Percentiles rank a stretch among this genome's conserved stretches.
These are phyloP conservation scores for Crenuchus spilurus DNA, from an alignment of 2,797 vertebrate genomes.

Conservation along the genomic window DNA sequence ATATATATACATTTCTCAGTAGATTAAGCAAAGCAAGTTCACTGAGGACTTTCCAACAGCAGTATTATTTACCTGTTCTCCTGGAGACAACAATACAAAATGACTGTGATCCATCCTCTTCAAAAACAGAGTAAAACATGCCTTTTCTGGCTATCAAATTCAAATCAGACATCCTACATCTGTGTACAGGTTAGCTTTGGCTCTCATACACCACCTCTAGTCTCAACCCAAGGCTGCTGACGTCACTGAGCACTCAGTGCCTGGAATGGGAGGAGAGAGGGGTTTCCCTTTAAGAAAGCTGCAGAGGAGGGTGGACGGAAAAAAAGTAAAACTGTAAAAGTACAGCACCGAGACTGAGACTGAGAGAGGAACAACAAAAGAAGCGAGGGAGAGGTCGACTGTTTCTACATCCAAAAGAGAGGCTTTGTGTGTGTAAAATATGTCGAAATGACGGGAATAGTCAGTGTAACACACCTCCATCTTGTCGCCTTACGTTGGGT, in stretches of 20 bases:
- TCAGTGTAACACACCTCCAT: neutral
- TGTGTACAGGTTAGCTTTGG: neutral
- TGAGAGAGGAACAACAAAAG: slow-evolving; percentile 5
- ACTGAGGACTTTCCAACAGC: too few species aligned
- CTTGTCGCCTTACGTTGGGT: neutral
- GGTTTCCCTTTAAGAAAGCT: neutral
- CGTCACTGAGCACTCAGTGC: neutral
- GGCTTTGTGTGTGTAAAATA: neutral
- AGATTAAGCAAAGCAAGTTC: too few species aligned
- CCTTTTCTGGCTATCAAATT: too few species aligned
- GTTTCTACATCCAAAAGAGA: neutral
- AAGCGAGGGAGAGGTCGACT: neutral
- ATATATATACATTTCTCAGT: too few species aligned
- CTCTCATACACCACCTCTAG: too few species aligned
- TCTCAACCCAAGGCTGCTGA: neutral
- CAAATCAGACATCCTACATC: too few species aligned
- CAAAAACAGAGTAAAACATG: too few species aligned
- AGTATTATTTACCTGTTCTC: too few species aligned
- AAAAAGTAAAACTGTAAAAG: neutral
- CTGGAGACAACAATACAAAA: too few species aligned
- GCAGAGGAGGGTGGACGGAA: neutral
- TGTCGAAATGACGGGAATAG: neutral
- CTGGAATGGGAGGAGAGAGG: slow-evolving; percentile 17
- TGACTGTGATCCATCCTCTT: too few species aligned
- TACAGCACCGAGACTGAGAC: neutral